phyloP scores from a whole-genome alignment of 2,888 invertebrate genomes.

The Adelognathus sp. region DNA sequence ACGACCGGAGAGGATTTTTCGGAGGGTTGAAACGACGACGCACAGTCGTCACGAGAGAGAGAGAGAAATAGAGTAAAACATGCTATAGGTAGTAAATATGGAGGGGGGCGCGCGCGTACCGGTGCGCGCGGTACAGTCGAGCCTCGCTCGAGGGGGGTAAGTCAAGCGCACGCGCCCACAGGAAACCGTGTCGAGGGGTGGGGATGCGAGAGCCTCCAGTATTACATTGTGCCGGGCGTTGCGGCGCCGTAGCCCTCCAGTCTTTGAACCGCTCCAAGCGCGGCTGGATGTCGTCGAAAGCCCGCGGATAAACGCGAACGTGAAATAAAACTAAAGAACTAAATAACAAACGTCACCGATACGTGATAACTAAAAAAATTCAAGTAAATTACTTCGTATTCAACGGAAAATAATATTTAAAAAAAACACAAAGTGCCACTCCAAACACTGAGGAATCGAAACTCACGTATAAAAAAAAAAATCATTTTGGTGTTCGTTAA shows the following conservation, averaged over 20 bases:
- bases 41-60: conserved; percentile 8
- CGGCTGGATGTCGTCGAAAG: conserved; percentile 63
- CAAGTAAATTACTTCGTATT: not conserved
- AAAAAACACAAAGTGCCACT: not conserved
- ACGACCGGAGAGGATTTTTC: conserved; percentile 15
- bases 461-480: too few species aligned
- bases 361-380: not conserved
- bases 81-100: too few species aligned
- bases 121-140: conserved; percentile 45
- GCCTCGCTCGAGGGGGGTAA: conserved; percentile 47
- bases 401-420: not conserved
- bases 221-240: conserved; percentile 79
- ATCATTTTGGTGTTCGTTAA: too few species aligned
- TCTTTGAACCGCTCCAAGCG: conserved; percentile 73
- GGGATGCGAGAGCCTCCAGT: conserved; percentile 74
- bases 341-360: not conserved
- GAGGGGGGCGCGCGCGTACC: conserved; percentile 35
- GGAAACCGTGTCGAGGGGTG: conserved; percentile 39
- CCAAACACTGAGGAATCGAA: not conserved
- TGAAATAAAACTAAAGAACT: too few species aligned
- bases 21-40: conserved; percentile 9
- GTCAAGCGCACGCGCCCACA: conserved; percentile 45
- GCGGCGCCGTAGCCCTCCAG: conserved; percentile 74
- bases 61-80: too few species aligned
- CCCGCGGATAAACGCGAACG: conserved; percentile 40